Base-by-base conservation (phyloP, 37 sponge, comb jelly and placozoan genomes). In the Dysidea cf. avara region DNA sequence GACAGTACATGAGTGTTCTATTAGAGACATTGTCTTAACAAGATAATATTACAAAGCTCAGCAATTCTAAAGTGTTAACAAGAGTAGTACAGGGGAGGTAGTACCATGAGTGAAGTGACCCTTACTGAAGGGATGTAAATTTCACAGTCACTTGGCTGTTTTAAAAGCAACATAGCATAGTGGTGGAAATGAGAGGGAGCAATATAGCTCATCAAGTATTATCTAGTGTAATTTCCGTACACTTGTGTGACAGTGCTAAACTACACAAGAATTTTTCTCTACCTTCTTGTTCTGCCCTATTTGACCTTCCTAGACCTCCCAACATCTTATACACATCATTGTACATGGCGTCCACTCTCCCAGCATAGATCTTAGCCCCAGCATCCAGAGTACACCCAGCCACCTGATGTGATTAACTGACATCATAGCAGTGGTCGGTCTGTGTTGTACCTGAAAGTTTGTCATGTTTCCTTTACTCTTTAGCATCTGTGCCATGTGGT, bases 301-400 rank as follows among this genome's bases (percentile, higher is more conserved):
- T 49, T 18, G 71, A 33, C 46, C 67, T 72, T 57, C 87, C 90
- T 14, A 98, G 56, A 26, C 90, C 84, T 21, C 93, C 90, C 38
- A 98, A 66, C 76, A 98, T 71, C 39, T 95, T 92, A 53, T 54
- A 86, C 12, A 90, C 84, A 60, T 98, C 99, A 64, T 78, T 80
- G 66, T 98, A 92, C 7, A 98, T 89, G 14, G 95, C 86, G 53
- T 98, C 99, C 2, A 98, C 96, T 36, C 99, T 69, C 0, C 99
- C 95, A 53, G 99, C 96, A 81, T 95, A 98, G 26, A 98, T 98
- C 78, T 98, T 98, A 20, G 99, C 93, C 54, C 96, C 69, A n/a
- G 99, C 99, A 83, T 98, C 99, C 35, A 98, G 64, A 4, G 99
- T 92, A 56, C 92, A 95, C 20, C 99, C 87, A 22, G 93, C 99